Percentiles rank a stretch among this genome's conserved stretches.
Conservation (phyloP, 1,140 invertebrate genomes). For the Papilio dardanus region DNA sequence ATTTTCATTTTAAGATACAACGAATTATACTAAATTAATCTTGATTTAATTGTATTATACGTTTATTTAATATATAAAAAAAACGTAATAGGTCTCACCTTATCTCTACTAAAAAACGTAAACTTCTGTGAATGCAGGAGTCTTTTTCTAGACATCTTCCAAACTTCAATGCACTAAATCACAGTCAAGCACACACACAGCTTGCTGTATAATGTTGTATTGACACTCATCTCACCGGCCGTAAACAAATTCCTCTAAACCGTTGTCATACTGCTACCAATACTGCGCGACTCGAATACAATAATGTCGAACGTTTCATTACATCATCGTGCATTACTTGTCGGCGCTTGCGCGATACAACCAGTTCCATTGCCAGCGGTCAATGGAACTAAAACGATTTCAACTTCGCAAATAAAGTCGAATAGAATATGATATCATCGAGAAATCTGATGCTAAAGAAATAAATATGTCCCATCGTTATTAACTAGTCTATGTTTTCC, state of each 20-base stretch:
- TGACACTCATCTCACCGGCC: slow-evolving; percentile 15
- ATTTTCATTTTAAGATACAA: no score
- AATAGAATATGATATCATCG: slow-evolving; percentile 30
- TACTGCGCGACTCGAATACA: neutral
- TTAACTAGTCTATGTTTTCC: slow-evolving; percentile 12
- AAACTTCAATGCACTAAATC: neutral
- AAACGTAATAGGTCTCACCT: neutral
- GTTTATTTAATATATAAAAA: no score
- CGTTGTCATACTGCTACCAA: slow-evolving; percentile 15
- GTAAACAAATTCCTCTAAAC: slow-evolving; percentile 36
- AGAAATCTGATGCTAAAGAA: slow-evolving; percentile 24
- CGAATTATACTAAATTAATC: neutral
- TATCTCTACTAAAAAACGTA: slow-evolving; percentile 31
- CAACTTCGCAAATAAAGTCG: neutral
- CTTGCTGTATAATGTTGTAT: slow-evolving; percentile 27
- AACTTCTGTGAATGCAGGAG: slow-evolving; percentile 35
- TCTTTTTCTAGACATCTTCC: slow-evolving; percentile 34
- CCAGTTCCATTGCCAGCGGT: slow-evolving; percentile 21
- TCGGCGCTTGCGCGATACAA: slow-evolving; percentile 27
- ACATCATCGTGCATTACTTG: slow-evolving; percentile 18
- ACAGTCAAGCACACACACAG: neutral
- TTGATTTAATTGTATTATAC: neutral
- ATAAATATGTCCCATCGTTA: neutral
- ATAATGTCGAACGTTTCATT: slow-evolving; percentile 6
- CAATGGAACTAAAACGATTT: slow-evolving; percentile 16